Evolutionary conservation across 2,888 invertebrate species (phyloP).

Genomic region (Dolichomitus sp.): DNA sequence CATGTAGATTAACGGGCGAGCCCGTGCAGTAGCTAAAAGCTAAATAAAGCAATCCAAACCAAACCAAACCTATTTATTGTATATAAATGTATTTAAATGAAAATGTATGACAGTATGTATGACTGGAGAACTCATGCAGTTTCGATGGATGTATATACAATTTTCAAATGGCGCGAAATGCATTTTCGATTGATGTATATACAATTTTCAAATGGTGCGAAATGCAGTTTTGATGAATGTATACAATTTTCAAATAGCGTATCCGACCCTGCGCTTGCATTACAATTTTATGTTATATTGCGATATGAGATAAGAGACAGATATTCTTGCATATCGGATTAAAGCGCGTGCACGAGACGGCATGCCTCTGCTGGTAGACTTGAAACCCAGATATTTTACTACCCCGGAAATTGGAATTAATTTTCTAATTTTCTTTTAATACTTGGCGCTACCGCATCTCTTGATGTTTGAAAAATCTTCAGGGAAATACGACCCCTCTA

Average conservation of each 20-base stretch:
- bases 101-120: not conserved
- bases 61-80: too few species aligned
- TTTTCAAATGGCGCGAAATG: not conserved
- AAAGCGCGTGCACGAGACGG: not conserved
- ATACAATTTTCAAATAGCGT: not conserved
- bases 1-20: too few species aligned
- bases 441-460: too few species aligned
- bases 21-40: too few species aligned
- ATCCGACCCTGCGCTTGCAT: not conserved
- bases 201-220: not conserved
- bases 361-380: not conserved
- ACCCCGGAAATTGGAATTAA: not conserved
- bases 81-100: too few species aligned
- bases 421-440: too few species aligned
- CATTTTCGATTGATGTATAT: not conserved
- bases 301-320: not conserved
- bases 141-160: not conserved
- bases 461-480: not conserved
- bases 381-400: not conserved
- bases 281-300: not conserved
- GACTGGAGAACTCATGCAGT: not conserved
- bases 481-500: not conserved
- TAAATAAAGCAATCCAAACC: too few species aligned
- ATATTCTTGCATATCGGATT: conserved; percentile 41
- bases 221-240: not conserved